These are phyloP conservation scores for Cryptus armator DNA, from an alignment of 2,888 invertebrate species.

Conservation along the genomic window DNA sequence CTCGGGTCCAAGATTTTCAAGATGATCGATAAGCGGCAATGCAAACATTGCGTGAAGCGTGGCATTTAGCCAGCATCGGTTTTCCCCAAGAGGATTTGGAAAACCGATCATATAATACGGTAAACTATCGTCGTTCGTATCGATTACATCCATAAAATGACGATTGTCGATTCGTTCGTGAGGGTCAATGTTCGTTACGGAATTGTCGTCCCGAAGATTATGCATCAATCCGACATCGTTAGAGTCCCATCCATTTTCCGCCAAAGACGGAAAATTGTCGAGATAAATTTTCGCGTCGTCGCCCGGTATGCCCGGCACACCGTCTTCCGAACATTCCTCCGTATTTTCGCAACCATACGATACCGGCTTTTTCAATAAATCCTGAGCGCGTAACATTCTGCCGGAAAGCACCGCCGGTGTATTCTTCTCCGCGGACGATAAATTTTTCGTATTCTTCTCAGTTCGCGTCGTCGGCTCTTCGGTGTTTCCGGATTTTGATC, in stretches of 20 bases:
- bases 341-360: constrained; percentile 3
- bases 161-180: background rate
- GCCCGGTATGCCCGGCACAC: constrained; percentile 43
- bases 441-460: background rate
- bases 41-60: constrained; percentile 79
- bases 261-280: constrained; percentile 30
- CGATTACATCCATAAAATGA: constrained; percentile 9
- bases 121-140: constrained; percentile 57
- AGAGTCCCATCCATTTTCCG: constrained; percentile 60
- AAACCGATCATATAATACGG: constrained; percentile 79
- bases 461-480: background rate
- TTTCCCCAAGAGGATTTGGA: constrained; percentile 81
- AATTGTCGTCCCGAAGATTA: constrained; percentile 24
- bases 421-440: background rate
- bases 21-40: constrained; percentile 75
- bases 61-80: constrained; percentile 81
- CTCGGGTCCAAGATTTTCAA: constrained; percentile 71
- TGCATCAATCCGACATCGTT: constrained; percentile 49
- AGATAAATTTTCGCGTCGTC: constrained; percentile 2
- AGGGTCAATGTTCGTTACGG: background rate
- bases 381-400: constrained; percentile 5
- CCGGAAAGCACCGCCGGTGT: background rate
- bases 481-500: background rate
- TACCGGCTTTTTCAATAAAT: constrained; percentile 12
- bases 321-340: constrained; percentile 36